Evolutionary conservation across 2,113 vertebrate genomes (phyloP).

Genomic region (Centropus bengalensis): DNA sequence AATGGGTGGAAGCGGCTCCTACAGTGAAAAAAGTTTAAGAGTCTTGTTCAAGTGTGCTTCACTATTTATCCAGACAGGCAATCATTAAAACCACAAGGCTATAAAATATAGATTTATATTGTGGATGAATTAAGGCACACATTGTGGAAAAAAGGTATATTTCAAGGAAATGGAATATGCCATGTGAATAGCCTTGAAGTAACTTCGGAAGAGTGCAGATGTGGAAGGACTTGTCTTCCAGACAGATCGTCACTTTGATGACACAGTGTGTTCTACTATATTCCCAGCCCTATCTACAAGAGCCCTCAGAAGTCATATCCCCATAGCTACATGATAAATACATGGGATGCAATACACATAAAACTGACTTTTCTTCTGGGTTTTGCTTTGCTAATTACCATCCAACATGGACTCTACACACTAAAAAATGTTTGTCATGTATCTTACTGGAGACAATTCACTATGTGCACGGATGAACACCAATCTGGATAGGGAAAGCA

Average conservation of each 20-base stretch:
- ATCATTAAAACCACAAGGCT: neutral
- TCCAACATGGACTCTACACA: neutral
- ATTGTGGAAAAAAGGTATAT: neutral
- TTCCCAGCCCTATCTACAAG: rapidly evolving
- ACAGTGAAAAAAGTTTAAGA: neutral
- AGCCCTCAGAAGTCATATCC: neutral
- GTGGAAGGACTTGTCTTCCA: neutral
- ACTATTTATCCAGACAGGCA: neutral
- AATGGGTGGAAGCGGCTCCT: neutral
- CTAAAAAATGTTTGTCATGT: neutral
- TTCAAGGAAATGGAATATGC: neutral
- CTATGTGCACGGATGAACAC: rapidly evolving
- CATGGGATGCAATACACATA: neutral
- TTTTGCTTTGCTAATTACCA: neutral
- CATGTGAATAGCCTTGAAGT: neutral
- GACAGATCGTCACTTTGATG: neutral
- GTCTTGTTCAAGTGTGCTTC: neutral
- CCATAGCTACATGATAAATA: neutral
- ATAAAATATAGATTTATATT: neutral
- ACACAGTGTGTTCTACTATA: rapidly evolving
- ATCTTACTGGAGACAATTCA: neutral
- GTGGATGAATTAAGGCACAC: neutral
- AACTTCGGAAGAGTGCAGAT: neutral
- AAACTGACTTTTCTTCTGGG: neutral
- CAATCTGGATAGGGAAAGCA: neutral